Percentiles rank a stretch among this genome's conserved stretches.
phyloP scores from a whole-genome alignment of 37 sponge, comb jelly and placozoan species.

The Hexactinellida sp. region DNA sequence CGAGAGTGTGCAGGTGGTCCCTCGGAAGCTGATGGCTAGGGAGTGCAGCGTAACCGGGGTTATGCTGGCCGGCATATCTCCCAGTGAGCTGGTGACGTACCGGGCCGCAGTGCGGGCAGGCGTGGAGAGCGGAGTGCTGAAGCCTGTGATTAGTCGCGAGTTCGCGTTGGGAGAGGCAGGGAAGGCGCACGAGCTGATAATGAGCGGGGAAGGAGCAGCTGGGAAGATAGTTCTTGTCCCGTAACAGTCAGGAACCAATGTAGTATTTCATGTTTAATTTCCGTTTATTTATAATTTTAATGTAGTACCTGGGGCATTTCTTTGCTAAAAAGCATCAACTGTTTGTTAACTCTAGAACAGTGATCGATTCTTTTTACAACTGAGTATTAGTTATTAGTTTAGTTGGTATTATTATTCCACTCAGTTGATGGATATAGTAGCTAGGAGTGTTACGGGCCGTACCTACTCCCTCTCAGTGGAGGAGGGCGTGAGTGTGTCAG shows the following conservation, averaged over 20 bases:
- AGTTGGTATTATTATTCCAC: no score
- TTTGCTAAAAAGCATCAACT: no score
- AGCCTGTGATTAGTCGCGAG: conserved; percentile 54
- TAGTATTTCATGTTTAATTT: no score
- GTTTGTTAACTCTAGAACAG: no score
- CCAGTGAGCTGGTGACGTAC: conserved; percentile 30
- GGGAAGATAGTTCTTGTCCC: conserved; percentile 51
- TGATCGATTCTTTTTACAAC: no score
- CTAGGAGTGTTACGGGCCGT: not conserved
- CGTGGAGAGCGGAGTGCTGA: conserved; percentile 45
- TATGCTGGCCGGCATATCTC: conserved; percentile 20
- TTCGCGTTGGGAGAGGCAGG: conserved; percentile 51
- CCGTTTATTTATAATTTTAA: no score
- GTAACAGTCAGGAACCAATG: no score
- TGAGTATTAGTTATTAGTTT: no score
- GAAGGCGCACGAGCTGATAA: conserved; percentile 52
- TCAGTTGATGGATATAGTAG: not conserved
- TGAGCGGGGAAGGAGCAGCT: conserved; percentile 39
- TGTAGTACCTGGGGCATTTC: no score
- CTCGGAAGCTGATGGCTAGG: conserved; percentile 54
- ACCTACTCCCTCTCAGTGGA: not conserved
- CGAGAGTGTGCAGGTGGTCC: conserved; percentile 35
- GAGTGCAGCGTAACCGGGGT: conserved; percentile 53
- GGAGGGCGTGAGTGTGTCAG: not conserved
- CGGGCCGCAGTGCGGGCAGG: conserved; percentile 61